Conservation (phyloP, 30 jellyfish, hydroid and myxozoan genomes). For the Thelohanellus kitauei region DNA sequence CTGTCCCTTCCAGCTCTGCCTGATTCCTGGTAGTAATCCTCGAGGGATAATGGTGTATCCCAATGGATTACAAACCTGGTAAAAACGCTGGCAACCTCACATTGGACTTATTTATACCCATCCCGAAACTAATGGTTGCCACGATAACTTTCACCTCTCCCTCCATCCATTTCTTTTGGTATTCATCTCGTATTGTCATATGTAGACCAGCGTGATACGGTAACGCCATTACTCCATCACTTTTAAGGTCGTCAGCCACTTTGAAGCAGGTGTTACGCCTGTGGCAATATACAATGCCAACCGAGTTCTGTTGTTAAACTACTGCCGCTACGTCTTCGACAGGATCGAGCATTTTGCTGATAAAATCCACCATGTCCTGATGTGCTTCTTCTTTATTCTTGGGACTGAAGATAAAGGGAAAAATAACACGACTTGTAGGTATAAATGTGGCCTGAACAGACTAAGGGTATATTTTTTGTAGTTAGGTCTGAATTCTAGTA, state of each 20-base stretch:
- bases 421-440: conserved; percentile 36
- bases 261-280: conserved; percentile 48
- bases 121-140: conserved; percentile 93
- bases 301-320: background rate
- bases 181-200: conserved; percentile 11
- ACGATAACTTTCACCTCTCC: conserved; percentile 33
- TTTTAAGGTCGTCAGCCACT: conserved; percentile 22
- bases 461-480: conserved; percentile 30
- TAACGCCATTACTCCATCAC: conserved; percentile 21
- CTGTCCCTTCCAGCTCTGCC: conserved; percentile 94
- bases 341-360: too few relatives aligned
- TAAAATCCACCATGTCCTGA: too few relatives aligned
- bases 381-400: too few relatives aligned
- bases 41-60: conserved; percentile 53
- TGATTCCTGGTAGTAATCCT: conserved; percentile 76
- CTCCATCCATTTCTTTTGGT: conserved; percentile 53
- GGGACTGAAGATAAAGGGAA: too few relatives aligned
- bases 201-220: conserved; percentile 83
- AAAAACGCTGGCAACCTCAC: conserved; percentile 18
- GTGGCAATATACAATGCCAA: conserved; percentile 61
- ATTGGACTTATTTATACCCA: conserved; percentile 72
- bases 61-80: conserved; percentile 65
- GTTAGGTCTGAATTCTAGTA: conserved; percentile 15
- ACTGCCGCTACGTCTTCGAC: too few relatives aligned
- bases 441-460: conserved; percentile 25